phyloP scores from a whole-genome alignment of 2,113 vertebrate species.

The Probosciger aterrimus region DNA sequence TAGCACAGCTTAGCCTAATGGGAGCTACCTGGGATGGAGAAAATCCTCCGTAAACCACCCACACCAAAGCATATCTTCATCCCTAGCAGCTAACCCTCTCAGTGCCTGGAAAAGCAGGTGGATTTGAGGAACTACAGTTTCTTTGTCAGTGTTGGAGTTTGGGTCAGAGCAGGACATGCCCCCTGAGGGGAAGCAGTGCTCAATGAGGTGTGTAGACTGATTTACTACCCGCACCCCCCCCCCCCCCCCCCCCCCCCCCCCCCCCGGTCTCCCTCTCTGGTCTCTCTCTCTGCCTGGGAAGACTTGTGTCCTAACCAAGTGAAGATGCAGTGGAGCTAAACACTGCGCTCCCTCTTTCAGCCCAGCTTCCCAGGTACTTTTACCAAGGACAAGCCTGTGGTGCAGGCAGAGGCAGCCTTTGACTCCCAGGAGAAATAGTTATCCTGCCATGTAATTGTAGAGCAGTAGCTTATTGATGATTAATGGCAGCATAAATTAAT shows the following conservation, averaged over 20 bases:
- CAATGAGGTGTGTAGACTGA: not conserved
- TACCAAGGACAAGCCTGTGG: not conserved
- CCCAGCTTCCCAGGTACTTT: not conserved
- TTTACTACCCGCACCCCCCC: not conserved
- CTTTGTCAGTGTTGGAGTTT: not conserved
- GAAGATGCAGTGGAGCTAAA: not conserved
- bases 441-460: not conserved
- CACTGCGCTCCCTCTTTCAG: not conserved
- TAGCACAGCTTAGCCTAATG: rapidly evolving
- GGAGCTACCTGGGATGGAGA: not conserved
- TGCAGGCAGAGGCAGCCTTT: not conserved
- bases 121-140: not conserved
- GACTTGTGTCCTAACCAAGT: not conserved
- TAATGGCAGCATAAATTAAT: not conserved
- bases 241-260: no score
- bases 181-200: rapidly evolving
- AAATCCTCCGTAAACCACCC: not conserved
- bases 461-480: not conserved
- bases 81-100: not conserved
- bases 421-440: not conserved
- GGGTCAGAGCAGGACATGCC: rapidly evolving
- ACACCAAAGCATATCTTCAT: not conserved
- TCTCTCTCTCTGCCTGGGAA: not conserved
- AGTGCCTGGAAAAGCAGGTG: not conserved
- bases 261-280: not conserved